phyloP scores from a whole-genome alignment of 53 echinoderm and acorn worm species.

The Pentamera pediparva region DNA sequence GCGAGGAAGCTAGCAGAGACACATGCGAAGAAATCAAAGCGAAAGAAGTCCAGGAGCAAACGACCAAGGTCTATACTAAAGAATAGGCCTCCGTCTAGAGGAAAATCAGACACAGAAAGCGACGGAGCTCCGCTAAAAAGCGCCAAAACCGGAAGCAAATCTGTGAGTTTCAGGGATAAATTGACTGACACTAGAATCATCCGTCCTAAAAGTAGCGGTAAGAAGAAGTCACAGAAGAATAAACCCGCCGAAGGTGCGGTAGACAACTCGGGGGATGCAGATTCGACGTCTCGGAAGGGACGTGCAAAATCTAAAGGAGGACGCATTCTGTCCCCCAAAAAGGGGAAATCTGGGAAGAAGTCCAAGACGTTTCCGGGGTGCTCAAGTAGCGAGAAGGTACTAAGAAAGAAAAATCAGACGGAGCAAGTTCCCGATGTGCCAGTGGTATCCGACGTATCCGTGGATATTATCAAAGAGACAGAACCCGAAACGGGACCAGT shows the following conservation, averaged over 20 bases:
- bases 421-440: constrained; percentile 35
- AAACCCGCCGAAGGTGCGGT: not conserved
- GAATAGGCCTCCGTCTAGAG: not conserved
- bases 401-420: constrained; percentile 48
- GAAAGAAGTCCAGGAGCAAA: constrained; percentile 42
- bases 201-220: not conserved
- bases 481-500: not conserved
- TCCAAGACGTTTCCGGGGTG: constrained; percentile 57
- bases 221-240: not conserved
- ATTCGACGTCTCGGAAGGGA: not conserved
- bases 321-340: constrained; percentile 42
- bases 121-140: constrained; percentile 50
- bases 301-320: not conserved
- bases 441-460: constrained; percentile 7
- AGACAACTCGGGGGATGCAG: too few relatives aligned
- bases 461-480: constrained; percentile 40
- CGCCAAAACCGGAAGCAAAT: constrained; percentile 44
- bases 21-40: constrained; percentile 27
- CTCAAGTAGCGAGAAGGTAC: constrained; percentile 48
- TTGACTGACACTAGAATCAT: constrained; percentile 70
- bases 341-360: constrained; percentile 40
- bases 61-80: constrained; percentile 60
- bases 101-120: constrained; percentile 23
- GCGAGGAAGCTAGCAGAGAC: not conserved
- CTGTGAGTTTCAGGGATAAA: constrained; percentile 70